A percentile compares a stretch with the other conserved stretches of the same genome.
These are phyloP conservation scores for Leptopilina drosophilae DNA, from an alignment of 2,888 invertebrate species.

Conservation along the genomic window DNA sequence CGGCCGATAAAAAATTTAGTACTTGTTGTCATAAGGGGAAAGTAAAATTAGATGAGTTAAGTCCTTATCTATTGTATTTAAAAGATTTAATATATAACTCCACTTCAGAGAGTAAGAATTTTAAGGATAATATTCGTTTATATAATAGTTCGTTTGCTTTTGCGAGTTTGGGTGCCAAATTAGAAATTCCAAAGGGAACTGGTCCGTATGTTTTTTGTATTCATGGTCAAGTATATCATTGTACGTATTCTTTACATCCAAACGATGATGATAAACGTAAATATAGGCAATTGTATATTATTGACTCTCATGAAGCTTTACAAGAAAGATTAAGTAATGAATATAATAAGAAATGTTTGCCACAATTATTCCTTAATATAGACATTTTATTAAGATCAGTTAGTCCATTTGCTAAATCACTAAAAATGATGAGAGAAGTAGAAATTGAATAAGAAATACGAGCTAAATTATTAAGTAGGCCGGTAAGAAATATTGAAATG, in stretches of 20 bases:
- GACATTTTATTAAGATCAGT: background rate
- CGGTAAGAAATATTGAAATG: background rate
- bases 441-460: background rate
- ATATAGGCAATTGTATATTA: background rate
- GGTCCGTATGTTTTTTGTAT: background rate
- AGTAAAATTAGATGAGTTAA: background rate
- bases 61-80: background rate
- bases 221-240: slow-evolving; percentile 13
- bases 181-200: background rate
- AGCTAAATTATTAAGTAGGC: background rate
- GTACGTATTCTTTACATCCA: background rate
- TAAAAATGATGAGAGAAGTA: background rate
- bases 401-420: background rate
- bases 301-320: background rate
- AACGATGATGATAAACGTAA: background rate
- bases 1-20: too few relatives aligned
- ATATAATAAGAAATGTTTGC: background rate
- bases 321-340: background rate
- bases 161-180: background rate
- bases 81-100: background rate
- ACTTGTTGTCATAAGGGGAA: too few relatives aligned
- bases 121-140: background rate
- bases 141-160: too few relatives aligned
- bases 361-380: background rate
- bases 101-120: background rate